Evolutionary conservation across 2,113 vertebrate species (phyloP), one percentile per base, ranked within the genome.

Genomic region (Chrysemys picta): DNA sequence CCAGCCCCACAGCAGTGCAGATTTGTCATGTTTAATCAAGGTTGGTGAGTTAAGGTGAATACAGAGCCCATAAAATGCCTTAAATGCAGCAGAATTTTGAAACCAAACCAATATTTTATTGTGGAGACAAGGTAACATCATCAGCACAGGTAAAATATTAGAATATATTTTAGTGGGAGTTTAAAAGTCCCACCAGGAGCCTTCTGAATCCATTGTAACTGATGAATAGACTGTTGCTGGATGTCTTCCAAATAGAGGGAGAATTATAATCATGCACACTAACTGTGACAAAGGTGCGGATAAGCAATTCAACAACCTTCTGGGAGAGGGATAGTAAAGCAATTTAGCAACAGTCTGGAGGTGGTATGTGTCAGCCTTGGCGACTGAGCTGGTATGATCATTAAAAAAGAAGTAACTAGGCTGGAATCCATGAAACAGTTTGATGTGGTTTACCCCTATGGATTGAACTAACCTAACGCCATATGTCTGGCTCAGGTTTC

Each of bases 321-420:
- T 42, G 82, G 1, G n/a, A 88, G 84, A 59, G 1, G 14, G 17
- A 5, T 10, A 85, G 10, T 16, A 78, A 84, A 38, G 2, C 6
- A 94, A 35, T 82, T 91, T 89, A 31, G 82, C 27, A 3, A 8
- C 29, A 10, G 19, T 82, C 6, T 3, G 49, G 10, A 2, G 3
- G 52, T 84, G 2, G 52, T 54, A 87, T 84, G 65, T 78, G 8
- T 35, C 19, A 19, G 89, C 13, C 13, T 54, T 82, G 53, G 29
- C 1, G 1, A 81, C 10, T 87, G 59, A 84, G 2, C 0, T 47
- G 11, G 3, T 52, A 16, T 11, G 49, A 29, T 72, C 17, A 24
- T 62, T 38, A 59, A 89, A 88, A 90, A 1, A 1, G 54, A 1
- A 49, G 3, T 62, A 24, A 49, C 79, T 42, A 54, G 5, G 27